Percentiles rank a stretch among this genome's conserved stretches.
phyloP scores from a whole-genome alignment of 2,797 vertebrate genomes.

The Hoplostethus atlanticus region DNA sequence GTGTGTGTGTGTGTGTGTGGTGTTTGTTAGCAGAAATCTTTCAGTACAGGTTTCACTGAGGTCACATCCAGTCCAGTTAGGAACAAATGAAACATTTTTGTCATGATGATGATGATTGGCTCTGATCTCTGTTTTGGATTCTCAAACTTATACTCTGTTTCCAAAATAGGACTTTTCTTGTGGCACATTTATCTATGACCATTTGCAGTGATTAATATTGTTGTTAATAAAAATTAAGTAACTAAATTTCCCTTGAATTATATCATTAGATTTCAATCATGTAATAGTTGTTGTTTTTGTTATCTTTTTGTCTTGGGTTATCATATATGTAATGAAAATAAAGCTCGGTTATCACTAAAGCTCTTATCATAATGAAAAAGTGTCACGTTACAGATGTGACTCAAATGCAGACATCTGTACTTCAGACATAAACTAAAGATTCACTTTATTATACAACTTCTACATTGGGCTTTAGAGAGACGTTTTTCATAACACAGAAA shows the following conservation, averaged over 20 bases:
- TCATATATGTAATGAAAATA: no score
- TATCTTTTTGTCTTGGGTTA: neutral
- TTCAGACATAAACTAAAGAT: neutral
- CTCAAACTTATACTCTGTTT: neutral
- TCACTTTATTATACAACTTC: constrained; percentile 15
- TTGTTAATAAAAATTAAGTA: neutral
- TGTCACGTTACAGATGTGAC: constrained; percentile 1
- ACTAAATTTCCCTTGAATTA: no score
- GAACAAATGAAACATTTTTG: constrained; percentile 15
- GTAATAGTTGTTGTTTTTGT: neutral
- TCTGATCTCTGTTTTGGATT: neutral
- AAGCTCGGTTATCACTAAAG: neutral
- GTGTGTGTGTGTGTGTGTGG: neutral
- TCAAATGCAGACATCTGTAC: neutral
- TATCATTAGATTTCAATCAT: neutral
- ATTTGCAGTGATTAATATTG: neutral
- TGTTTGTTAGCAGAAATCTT: neutral
- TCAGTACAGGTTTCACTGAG: neutral
- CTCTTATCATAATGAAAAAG: neutral
- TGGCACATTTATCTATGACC: neutral
- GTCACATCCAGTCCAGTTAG: constrained; percentile 5
- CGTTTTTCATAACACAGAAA: constrained; percentile 23
- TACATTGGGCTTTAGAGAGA: constrained; percentile 24
- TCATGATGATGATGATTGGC: neutral
- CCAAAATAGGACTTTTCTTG: no score